These are phyloP conservation scores for Sardinella longiceps DNA, from an alignment of 2,797 vertebrate species.

Conservation along the genomic window DNA sequence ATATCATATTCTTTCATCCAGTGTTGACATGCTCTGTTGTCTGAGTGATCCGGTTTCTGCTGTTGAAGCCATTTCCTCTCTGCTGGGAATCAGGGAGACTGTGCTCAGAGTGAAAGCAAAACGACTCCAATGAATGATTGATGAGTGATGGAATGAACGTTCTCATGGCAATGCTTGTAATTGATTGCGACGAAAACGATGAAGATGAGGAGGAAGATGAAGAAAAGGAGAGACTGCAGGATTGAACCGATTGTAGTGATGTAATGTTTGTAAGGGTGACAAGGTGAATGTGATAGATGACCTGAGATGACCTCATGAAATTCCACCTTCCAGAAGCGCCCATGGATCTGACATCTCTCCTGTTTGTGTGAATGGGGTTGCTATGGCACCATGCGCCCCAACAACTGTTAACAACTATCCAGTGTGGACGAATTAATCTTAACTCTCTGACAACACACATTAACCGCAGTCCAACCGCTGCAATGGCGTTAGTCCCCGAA, in stretches of 20 bases:
- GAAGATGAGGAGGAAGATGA: neutral
- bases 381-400: neutral
- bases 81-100: neutral
- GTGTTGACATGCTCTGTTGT: neutral
- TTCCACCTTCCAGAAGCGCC: neutral
- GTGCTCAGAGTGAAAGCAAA: neutral
- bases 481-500: too few species aligned
- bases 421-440: constrained; percentile 8
- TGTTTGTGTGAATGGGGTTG: constrained; percentile 3
- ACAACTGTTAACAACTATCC: neutral
- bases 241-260: neutral
- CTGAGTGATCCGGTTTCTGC: neutral
- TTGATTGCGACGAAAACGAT: neutral
- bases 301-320: constrained; percentile 17
- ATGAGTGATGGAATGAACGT: neutral
- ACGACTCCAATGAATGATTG: neutral
- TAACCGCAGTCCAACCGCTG: neutral
- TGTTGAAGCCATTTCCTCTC: neutral
- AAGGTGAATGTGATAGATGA: neutral
- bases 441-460: neutral
- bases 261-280: neutral
- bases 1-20: neutral
- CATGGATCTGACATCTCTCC: neutral
- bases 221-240: neutral
- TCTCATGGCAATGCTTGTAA: neutral